phyloP scores from a whole-genome alignment of 2,113 vertebrate genomes.

The Urocitellus parryii region DNA sequence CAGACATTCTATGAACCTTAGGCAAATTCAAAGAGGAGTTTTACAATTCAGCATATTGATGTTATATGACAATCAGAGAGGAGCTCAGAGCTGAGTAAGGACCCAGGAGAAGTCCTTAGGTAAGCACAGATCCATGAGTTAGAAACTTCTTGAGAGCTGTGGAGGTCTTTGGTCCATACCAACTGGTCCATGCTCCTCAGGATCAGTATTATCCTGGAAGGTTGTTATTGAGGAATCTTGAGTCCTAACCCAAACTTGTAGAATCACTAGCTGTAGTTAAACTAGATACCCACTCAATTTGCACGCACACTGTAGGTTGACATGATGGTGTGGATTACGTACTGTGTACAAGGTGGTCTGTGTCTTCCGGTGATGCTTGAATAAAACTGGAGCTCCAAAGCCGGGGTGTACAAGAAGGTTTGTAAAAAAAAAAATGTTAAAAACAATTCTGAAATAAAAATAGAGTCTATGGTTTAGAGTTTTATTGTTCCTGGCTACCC shows the following conservation, averaged over 20 bases:
- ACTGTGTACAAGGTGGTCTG: rapidly evolving
- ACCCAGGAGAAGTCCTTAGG: neutral
- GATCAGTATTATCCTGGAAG: neutral
- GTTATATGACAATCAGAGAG: neutral
- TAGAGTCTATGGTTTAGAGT: neutral
- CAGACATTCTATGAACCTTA: neutral
- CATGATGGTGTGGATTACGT: rapidly evolving
- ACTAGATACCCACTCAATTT: rapidly evolving
- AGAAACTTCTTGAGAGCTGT: neutral
- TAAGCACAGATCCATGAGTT: neutral
- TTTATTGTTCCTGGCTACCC: neutral
- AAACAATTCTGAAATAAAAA: slow-evolving; percentile 5
- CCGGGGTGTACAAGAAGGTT: neutral
- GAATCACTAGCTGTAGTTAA: neutral
- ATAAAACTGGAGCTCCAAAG: neutral
- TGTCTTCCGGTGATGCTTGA: neutral
- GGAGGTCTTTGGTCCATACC: neutral
- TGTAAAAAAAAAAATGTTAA: neutral
- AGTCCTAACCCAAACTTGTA: neutral
- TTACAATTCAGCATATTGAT: neutral
- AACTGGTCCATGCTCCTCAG: rapidly evolving
- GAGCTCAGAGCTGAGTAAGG: neutral
- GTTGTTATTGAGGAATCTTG: neutral
- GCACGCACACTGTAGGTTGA: neutral
- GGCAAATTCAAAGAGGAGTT: neutral